Percentiles rank a stretch among this genome's conserved stretches.
phyloP scores from a whole-genome alignment of 2,113 vertebrate genomes.

The Embiotoca jacksoni region DNA sequence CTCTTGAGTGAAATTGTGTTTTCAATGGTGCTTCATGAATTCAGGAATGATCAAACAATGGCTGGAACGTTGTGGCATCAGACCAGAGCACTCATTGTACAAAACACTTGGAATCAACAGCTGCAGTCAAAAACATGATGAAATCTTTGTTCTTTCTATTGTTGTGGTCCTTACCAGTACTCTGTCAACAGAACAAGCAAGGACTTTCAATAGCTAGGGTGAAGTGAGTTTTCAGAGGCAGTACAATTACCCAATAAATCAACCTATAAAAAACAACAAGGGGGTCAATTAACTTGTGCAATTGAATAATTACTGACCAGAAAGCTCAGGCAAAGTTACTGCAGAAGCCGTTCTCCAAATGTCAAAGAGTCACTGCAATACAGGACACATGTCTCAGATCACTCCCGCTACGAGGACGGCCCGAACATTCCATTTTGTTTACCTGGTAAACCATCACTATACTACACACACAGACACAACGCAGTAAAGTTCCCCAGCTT shows the following conservation, averaged over 20 bases:
- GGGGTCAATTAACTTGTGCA: conserved; percentile 90
- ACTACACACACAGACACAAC: conserved; percentile 20
- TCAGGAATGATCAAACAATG: conserved; percentile 31
- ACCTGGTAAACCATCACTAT: neutral
- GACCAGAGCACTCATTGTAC: conserved; percentile 19
- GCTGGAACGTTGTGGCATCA: conserved; percentile 21
- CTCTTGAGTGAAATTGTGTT: conserved; percentile 1
- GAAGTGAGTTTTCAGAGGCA: conserved; percentile 91
- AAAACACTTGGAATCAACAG: conserved; percentile 54
- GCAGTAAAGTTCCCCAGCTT: neutral
- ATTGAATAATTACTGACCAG: conserved; percentile 97
- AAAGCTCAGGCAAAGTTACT: conserved; percentile 88
- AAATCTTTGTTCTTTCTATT: conserved; percentile 41
- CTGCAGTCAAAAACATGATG: conserved; percentile 52
- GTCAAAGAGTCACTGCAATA: conserved; percentile 98
- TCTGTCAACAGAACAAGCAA: conserved; percentile 29
- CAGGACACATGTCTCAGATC: conserved; percentile 92
- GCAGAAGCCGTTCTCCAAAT: conserved; percentile 92
- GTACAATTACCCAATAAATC: conserved; percentile 91
- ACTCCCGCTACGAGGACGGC: conserved; percentile 87
- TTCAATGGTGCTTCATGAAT: conserved; percentile 45
- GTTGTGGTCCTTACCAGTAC: conserved; percentile 48
- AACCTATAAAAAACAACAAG: conserved; percentile 93
- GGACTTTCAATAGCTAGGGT: conserved; percentile 80
- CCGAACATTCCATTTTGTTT: conserved; percentile 88